Evolutionary conservation across 2,888 invertebrate species (phyloP).

Genomic region (Venustoraphidia nigricollis): DNA sequence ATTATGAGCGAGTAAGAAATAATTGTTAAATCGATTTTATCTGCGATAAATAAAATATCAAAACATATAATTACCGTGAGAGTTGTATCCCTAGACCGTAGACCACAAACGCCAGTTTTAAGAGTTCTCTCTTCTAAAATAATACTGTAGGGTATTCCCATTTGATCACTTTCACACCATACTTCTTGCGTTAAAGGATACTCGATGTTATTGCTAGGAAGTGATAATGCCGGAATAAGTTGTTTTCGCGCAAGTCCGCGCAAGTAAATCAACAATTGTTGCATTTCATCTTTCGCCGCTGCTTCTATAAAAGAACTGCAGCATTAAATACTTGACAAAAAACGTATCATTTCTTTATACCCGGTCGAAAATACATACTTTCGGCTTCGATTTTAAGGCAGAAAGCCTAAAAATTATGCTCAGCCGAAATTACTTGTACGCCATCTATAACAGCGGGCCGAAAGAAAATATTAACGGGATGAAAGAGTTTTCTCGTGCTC

Average conservation of each 20-base stretch:
- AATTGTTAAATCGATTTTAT: too few species aligned
- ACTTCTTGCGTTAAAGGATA: constrained; percentile 25
- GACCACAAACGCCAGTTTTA: constrained; percentile 49
- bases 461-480: too few species aligned
- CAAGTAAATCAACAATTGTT: constrained; percentile 37
- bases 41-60: constrained; percentile 4
- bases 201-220: constrained; percentile 20
- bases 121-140: constrained; percentile 52
- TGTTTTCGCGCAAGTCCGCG: constrained; percentile 33
- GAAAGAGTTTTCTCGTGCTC: too few species aligned
- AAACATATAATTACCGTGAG: constrained; percentile 35
- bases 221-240: constrained; percentile 25
- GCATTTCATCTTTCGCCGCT: constrained; percentile 27
- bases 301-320: constrained; percentile 15
- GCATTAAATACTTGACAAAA: constrained; percentile 10
- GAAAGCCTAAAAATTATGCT: too few species aligned
- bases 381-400: too few species aligned
- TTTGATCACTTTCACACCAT: constrained; percentile 34
- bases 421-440: too few species aligned
- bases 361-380: too few species aligned
- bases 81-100: constrained; percentile 48
- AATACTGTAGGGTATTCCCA: constrained; percentile 60
- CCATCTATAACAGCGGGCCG: too few species aligned
- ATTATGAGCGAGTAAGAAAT: too few species aligned
- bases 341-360: too few species aligned